Base-by-base conservation (phyloP, 2,113 vertebrate genomes). In the Sceloporus tristichus region DNA sequence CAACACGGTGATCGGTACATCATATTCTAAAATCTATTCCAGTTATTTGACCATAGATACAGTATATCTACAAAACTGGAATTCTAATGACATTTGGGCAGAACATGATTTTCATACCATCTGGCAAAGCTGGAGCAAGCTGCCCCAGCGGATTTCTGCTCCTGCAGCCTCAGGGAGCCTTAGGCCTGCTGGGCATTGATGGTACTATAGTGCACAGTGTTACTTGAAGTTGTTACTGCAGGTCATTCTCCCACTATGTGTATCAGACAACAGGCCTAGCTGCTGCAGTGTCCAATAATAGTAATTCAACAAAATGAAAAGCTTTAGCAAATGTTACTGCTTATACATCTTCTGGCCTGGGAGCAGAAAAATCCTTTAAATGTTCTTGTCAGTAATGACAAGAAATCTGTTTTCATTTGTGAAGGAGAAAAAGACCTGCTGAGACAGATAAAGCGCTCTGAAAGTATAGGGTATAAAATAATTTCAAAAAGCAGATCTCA, bases 361-460 rank as follows among this genome's bases (percentile, higher is more conserved):
- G 34, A 59, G n/a, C 48, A 84, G 70, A 62, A 76, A 82, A 82
- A n/a, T 25, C 42, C 19, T 9, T 62, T 65, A 80, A 80, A 56
- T 59, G 34, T 19, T 59, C 48, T 68, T 73, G 79, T 42, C 27
- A 42, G 54, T 19, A 80, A 38, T 62, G 25, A 81, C 48, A 81
- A 93, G 86, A 68, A 90, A 92, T 85, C 2, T 75, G 79, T 21
- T 27, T 91, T 87, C 86, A 25, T 84, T 54, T 89, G 85, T 82
- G 79, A 87, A 1, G 87, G 85, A 77, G 85, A 65, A 54, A 87
- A 90, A 84, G 34, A 42, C 68, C 9, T 88, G 65, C n/a, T n/a
- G 56, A 83, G 84, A 56, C 87, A 48, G 82, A n/a, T 87, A 79
- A 42, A 0, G 25, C 86, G 65, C 34, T 74, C 14, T 85, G 56